Base-by-base conservation (phyloP, 2,888 invertebrate species). In the Syrista parreyssii region DNA sequence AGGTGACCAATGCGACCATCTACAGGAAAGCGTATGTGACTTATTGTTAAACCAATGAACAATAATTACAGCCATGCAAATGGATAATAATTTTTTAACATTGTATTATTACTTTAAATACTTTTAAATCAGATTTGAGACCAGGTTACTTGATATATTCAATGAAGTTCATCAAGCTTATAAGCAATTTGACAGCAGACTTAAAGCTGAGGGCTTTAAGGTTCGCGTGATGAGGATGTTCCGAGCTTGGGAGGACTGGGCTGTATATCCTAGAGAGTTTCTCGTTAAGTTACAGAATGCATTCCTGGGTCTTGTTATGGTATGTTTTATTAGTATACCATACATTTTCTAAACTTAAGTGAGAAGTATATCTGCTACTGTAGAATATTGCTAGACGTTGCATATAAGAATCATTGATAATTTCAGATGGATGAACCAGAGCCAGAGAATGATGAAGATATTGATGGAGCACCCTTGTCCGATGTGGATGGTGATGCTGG, bases 211-310 rank as follows among this genome's bases (percentile, higher is more conserved):
- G 92, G 98, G 98, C 68, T 98, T 98, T 92, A 97, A 98, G 89
- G 95, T 96, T 79, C 93, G 98, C 73, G 97, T 99, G 55, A 95
- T 98, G 90, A 94, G 96, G 87, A 96, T 97, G 85, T 95, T 99
- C 90, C 95, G 97, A 88, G 98, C 98, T 1, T 99, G 99, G 99
- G 98, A 99, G 91, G 99, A 99, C 90, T 98, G 98, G 96, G 96
- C 97, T 30, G 95, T 99, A 80, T 99, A 99, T 92, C 97, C 99
- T 0, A 96, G 96, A 79, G 98, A 99, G 83, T 97, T 97, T 91
- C 93, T 99, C 81, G 94, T 96, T 81, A 96, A 95, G 88, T 92
- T 98, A 80, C 97, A 98, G 90, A 97, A 98, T 88, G 94, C 96
- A 15, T 99, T 99, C 92, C 93, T 98, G 4, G 99, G 99, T 4